Base-by-base conservation (phyloP, 1,140 invertebrate genomes). In the Bombus superbus region DNA sequence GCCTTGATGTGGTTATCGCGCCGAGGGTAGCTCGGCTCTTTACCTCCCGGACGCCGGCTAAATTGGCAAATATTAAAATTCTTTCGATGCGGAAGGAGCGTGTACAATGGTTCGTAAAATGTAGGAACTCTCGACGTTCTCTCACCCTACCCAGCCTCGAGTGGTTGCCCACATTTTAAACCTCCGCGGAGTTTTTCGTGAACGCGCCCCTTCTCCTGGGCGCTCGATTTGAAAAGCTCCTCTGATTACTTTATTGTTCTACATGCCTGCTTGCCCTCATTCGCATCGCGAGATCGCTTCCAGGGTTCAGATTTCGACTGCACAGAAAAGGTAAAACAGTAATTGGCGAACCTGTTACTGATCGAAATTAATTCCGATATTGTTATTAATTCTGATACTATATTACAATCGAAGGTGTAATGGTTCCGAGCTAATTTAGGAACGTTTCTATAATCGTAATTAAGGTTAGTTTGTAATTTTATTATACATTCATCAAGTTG, bases 51-150 rank as follows among this genome's bases (percentile, higher is more conserved):
- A 86, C 88, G 88, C 68, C 76, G 78, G 88, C 84, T 92, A 92
- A 92, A 92, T 92, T 92, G 91, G 91, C 91, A 92, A 92, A 92
- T 92, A 92, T 92, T 92, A 92, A 92, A 92, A 92, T 92, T 92
- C 91, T 92, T 92, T 90, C 91, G 90, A 91, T 91, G 90, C 87
- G 90, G 90, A 91, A 91, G 90, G 90, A 91, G 86, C 90, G 90
- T 86, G 87, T 89, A 90, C 88, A 91, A 90, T 91, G 89, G 90
- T 85, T 91, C 85, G 88, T 89, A 80, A 86, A 91, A 87, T 83
- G 89, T 83, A 90, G 90, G 85, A 91, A 91, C 91, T 91, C 90
- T 91, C 91, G 59, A 78, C 88, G 77, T 76, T 69, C 86, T 75
- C 90, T 81, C 88, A 77, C 85, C 81, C 81, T 79, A 42, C 73